A percentile compares a stretch with the other conserved stretches of the same genome.
Evolutionary conservation across 92 coral and sea anemone species (phyloP).

Genomic region (Metridium senile): DNA sequence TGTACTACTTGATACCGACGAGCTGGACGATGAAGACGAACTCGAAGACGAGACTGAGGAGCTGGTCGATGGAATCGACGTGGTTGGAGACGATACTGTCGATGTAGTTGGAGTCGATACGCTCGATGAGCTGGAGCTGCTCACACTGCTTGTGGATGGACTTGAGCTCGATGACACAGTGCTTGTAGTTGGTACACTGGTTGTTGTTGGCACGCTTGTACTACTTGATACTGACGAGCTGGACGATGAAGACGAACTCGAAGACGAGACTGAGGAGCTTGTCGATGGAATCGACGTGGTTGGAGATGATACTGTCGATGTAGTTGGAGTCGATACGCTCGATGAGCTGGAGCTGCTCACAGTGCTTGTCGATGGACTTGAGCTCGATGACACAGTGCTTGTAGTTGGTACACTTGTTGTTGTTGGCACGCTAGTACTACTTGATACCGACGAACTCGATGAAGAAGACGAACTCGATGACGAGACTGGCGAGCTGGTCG

Average conservation of each 20-base stretch:
- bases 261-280: background rate
- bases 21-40: background rate
- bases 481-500: background rate
- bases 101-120: conserved; percentile 21
- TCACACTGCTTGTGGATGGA: conserved; percentile 19
- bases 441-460: background rate
- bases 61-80: background rate
- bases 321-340: background rate
- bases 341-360: background rate
- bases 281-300: background rate
- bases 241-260: conserved; percentile 6
- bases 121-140: conserved; percentile 25
- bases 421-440: background rate
- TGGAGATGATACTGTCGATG: background rate
- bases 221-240: conserved; percentile 12
- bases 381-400: background rate
- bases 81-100: background rate
- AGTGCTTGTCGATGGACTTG: background rate
- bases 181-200: conserved; percentile 16
- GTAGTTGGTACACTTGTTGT: background rate
- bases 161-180: conserved; percentile 12
- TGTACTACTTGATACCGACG: background rate
- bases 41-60: background rate
- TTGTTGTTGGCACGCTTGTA: conserved; percentile 7
- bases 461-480: background rate